Percentiles rank a stretch among this genome's conserved stretches.
Conservation (phyloP, 2,888 invertebrate species). For the Nasonia oneida region DNA sequence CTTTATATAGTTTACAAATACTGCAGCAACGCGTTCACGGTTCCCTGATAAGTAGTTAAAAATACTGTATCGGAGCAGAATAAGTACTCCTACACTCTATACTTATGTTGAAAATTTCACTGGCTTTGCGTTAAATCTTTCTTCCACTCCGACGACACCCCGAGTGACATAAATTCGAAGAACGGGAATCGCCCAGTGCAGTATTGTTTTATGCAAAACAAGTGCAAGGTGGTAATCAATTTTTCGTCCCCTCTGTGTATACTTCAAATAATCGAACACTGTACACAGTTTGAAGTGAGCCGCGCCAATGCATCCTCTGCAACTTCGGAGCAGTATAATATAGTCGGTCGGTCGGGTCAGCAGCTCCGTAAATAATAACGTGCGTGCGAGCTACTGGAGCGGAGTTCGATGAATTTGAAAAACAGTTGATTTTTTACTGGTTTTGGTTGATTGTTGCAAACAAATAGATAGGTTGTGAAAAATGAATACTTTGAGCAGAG, state of each 20-base stretch:
- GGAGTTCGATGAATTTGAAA: background rate
- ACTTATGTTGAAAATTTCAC: background rate
- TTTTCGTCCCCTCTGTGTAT: constrained; percentile 13
- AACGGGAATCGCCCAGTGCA: background rate
- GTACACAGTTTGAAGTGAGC: constrained; percentile 37
- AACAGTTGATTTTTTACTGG: background rate
- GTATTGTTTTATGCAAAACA: constrained; percentile 41
- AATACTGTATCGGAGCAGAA: background rate
- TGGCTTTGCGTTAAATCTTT: background rate
- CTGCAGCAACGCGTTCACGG: background rate
- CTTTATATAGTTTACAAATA: background rate
- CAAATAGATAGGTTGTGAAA: background rate
- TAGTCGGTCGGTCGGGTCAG: background rate
- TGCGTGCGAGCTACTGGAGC: too few species aligned
- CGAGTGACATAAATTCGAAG: background rate
- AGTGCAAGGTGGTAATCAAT: constrained; percentile 56
- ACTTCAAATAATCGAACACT: constrained; percentile 57
- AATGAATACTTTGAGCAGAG: constrained; percentile 52
- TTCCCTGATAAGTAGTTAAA: background rate
- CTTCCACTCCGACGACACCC: background rate
- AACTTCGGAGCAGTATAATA: constrained; percentile 30
- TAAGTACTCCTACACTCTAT: too few species aligned
- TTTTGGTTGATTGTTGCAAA: background rate
- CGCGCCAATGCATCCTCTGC: background rate
- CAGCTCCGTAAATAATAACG: background rate